Percentiles rank a stretch among this genome's conserved stretches.
Evolutionary conservation across 2,888 invertebrate species (phyloP).

Genomic region (Ectobius pallidus): DNA sequence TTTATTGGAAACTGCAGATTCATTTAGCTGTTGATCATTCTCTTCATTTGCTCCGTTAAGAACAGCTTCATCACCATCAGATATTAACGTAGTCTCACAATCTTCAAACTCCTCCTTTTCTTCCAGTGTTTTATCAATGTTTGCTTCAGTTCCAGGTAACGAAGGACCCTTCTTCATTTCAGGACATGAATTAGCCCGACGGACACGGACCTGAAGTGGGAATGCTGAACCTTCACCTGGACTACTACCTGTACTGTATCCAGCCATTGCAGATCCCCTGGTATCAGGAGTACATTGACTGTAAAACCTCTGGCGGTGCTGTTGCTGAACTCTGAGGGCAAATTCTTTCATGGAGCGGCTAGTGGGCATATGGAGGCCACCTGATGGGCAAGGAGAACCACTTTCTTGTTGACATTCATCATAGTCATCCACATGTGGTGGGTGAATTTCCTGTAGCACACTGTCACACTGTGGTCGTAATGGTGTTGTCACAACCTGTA

Average conservation of each 20-base stretch:
- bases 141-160: constrained; percentile 44
- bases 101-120: constrained; percentile 53
- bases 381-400: constrained; percentile 62
- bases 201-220: constrained; percentile 53
- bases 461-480: constrained; percentile 53
- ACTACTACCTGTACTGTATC: constrained; percentile 54
- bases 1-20: neutral
- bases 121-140: constrained; percentile 48
- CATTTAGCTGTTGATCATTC: neutral
- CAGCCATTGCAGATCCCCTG: constrained; percentile 34
- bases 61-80: neutral
- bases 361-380: constrained; percentile 67
- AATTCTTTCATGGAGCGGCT: constrained; percentile 62
- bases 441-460: constrained; percentile 51
- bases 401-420: constrained; percentile 48
- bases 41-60: constrained; percentile 13
- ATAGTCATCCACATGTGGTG: constrained; percentile 48
- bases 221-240: constrained; percentile 52
- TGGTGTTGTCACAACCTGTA: neutral
- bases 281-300: constrained; percentile 67
- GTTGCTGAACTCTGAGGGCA: constrained; percentile 58
- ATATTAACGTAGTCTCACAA: neutral
- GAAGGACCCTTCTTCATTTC: constrained; percentile 59
- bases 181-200: constrained; percentile 70
- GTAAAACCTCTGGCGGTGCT: constrained; percentile 62